phyloP scores from a whole-genome alignment of 2,113 vertebrate genomes.

The Gadus macrocephalus region DNA sequence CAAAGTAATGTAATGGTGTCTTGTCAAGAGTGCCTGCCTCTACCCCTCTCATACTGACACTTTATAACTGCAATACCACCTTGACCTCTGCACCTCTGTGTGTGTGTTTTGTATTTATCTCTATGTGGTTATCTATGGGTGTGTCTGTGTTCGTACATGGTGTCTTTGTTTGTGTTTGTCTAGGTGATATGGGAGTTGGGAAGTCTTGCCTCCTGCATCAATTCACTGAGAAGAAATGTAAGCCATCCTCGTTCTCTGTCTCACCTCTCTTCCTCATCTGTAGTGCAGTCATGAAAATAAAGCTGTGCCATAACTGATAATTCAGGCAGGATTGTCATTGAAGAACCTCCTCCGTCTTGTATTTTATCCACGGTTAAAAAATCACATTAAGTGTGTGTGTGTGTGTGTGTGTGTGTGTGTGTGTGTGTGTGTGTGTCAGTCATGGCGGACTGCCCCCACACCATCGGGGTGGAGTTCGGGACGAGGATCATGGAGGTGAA shows the following conservation, averaged over 20 bases:
- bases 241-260: conserved; percentile 55
- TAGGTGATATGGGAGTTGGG: conserved; percentile 98
- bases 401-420: too few relatives aligned
- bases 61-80: too few relatives aligned
- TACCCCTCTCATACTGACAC: too few relatives aligned
- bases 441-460: conserved; percentile 99
- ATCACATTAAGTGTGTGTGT: too few relatives aligned
- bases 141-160: too few relatives aligned
- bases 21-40: too few relatives aligned
- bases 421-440: conserved; percentile 64
- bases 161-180: conserved; percentile 33
- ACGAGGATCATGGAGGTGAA: conserved; percentile 98
- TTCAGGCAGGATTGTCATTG: too few relatives aligned
- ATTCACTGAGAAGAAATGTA: conserved; percentile 99
- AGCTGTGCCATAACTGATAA: too few relatives aligned
- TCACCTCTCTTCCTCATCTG: neutral
- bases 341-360: too few relatives aligned
- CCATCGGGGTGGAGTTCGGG: conserved; percentile 97
- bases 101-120: neutral
- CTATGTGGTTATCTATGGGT: too few relatives aligned
- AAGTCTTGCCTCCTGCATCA: conserved; percentile 98
- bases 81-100: neutral
- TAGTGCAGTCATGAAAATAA: too few relatives aligned
- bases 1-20: neutral
- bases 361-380: too few relatives aligned